A percentile compares a stretch with the other conserved stretches of the same genome.
phyloP scores from a whole-genome alignment of 2,113 vertebrate species.

The Trichechus manatus region DNA sequence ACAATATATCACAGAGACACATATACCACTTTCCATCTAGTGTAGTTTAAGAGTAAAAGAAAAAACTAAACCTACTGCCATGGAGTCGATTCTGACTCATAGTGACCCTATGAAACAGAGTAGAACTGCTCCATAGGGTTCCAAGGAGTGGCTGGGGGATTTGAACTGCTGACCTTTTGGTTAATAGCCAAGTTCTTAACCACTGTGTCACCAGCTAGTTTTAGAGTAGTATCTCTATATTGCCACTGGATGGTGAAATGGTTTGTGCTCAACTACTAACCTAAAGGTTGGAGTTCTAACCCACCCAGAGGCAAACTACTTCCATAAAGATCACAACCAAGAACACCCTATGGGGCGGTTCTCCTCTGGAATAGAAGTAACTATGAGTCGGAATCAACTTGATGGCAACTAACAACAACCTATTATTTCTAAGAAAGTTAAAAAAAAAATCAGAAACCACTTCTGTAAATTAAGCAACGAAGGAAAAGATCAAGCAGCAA shows the following conservation, averaged over 20 bases:
- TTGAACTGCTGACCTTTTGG: too few species aligned
- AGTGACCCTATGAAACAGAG: too few species aligned
- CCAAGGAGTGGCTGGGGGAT: too few species aligned
- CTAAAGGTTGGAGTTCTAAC: neutral
- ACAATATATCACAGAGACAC: neutral
- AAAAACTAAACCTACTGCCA: too few species aligned
- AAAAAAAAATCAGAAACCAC: conserved; percentile 28
- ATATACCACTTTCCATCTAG: neutral
- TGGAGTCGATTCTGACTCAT: too few species aligned
- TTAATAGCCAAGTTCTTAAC: too few species aligned
- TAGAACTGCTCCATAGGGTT: too few species aligned
- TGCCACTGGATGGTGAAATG: neutral
- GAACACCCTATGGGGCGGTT: neutral
- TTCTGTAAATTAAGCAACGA: neutral
- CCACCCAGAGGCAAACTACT: neutral
- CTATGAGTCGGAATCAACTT: neutral
- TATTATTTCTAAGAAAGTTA: neutral
- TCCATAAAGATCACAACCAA: neutral
- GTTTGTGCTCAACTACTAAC: neutral
- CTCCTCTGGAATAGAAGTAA: too few species aligned
- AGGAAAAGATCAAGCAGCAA: neutral
- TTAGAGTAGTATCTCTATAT: neutral
- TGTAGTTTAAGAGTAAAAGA: neutral
- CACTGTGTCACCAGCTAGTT: neutral
- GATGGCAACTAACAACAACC: neutral